Evolutionary conservation across 2,888 invertebrate genomes (phyloP), one percentile per base, ranked within the genome.

Genomic region (Athalia circularis): DNA sequence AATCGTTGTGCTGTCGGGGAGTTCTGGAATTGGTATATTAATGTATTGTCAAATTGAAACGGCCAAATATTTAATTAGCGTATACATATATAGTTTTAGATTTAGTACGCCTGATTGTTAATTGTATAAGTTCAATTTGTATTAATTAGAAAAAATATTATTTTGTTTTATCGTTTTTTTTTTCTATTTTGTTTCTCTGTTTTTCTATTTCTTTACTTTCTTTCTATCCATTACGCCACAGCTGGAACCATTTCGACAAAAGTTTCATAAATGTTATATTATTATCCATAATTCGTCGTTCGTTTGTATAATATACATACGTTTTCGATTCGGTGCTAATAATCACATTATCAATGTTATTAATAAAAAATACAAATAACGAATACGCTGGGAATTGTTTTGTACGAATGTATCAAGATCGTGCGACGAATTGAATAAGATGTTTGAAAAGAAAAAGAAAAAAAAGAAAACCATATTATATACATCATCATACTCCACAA

Each of bases 11-110:
- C 62, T 62, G 15, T 62, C 62, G 29, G 62, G 11, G 62, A 75
- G 74, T 75, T 75, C 74, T 50, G 74, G 50, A 75, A 75, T 72
- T 47, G 70, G 70, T 72, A 72, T 59, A 47, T 29, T 52, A 48
- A 68, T 62, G 29, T 75, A 75, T 64, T 81, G 83, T 83, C 80
- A 80, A 80, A 82, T 84, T 74, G 79, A 84, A 84, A 84, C 83
- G 85, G 86, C 85, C 86, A 86, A 85, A 86, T 85, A 83, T 85
- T 82, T 83, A 64, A 78, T 43, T 78, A 78, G 29, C 74, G 74
- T 70, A 50, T 61, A 13, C 57, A 2, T 57, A 29, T 29, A 29
- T 70, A 57, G 57, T 54, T 70, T 57, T 47, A 59, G 43, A 9
- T 2, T 29, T 29, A 29, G 15, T 72, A 72, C 70, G 72, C 72